These are phyloP conservation scores for Pseudachorutes palmiensis DNA, from an alignment of 1,140 invertebrate species.

Conservation along the genomic window DNA sequence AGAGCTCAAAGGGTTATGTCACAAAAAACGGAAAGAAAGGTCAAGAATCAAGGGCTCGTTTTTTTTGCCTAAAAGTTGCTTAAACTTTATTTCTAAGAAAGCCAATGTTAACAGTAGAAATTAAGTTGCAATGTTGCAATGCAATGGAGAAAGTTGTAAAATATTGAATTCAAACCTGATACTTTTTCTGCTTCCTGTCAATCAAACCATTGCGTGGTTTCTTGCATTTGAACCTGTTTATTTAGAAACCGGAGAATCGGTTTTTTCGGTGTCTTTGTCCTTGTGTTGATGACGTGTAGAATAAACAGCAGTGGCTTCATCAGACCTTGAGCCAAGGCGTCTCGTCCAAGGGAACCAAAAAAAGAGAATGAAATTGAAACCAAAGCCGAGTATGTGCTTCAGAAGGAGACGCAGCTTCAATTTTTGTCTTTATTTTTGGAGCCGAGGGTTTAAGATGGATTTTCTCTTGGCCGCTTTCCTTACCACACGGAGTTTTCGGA, in stretches of 20 bases:
- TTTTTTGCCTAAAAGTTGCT: not conserved
- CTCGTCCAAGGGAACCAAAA: no score
- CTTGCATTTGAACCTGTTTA: not conserved
- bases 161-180: not conserved
- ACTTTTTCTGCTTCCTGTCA: slow-evolving; percentile 6
- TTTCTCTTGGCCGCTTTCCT: no score
- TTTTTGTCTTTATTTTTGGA: no score
- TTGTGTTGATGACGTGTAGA: no score
- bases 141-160: not conserved
- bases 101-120: not conserved
- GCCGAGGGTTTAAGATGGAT: no score
- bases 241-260: not conserved
- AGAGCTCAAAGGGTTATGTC: not conserved
- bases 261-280: no score
- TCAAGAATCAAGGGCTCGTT: not conserved
- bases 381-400: no score
- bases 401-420: no score
- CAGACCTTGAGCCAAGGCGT: no score
- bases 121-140: not conserved
- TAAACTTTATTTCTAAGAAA: not conserved
- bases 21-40: not conserved
- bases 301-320: no score
- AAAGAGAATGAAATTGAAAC: no score
- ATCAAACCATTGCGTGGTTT: not conserved
- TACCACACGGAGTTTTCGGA: no score